Base-by-base conservation (phyloP, 2,888 invertebrate species). In the Pimpla rufipes region DNA sequence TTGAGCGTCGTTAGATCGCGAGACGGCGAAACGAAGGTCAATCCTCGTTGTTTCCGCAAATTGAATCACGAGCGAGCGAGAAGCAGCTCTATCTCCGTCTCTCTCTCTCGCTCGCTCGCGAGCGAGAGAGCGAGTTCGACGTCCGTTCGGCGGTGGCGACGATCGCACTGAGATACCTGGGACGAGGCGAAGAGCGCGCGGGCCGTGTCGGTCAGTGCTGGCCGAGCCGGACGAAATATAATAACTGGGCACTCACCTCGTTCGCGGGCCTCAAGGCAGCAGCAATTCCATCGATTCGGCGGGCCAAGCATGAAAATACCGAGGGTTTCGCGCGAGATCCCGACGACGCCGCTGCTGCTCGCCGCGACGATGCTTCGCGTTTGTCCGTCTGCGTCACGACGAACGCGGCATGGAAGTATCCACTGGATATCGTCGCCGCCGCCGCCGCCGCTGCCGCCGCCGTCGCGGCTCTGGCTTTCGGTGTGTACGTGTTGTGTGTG, bases 121-220 rank as follows among this genome's bases (percentile, higher is more conserved):
- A 47, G 29, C 3, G 29, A 29, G 29, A 29, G 47, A 47, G 37
- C 37, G 79, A 79, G 79, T 71, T 76, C 71, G 79, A 71, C 79
- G 83, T 76, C 71, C 79, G 70, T 76, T 71, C 50, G n/a, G 73
- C 52, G 42, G 59, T 45, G 66, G 66, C 40, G 52, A 57, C 82
- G 70, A 79, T 83, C 79, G 57, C 40, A 23, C 66, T 59, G 71
- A 71, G 75, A 76, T 73, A 83, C 67, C 82, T 83, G 59, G 75
- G 71, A 76, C 59, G 59, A 79, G 83, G 66, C 57, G 79, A 40
- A 76, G 59, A 13, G 64, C 55, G 40, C 47, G 57, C 59, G 64
- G 42, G 35, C 16, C 62, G 75, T 16, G 76, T 57, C 7, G 29
- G 16, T 68, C 29, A 59, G 35, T 37, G 23, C 18, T 29, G 21